Percentiles rank a stretch among this genome's conserved stretches.
Conservation (phyloP, 2,113 vertebrate genomes). For the Scomber colias region DNA sequence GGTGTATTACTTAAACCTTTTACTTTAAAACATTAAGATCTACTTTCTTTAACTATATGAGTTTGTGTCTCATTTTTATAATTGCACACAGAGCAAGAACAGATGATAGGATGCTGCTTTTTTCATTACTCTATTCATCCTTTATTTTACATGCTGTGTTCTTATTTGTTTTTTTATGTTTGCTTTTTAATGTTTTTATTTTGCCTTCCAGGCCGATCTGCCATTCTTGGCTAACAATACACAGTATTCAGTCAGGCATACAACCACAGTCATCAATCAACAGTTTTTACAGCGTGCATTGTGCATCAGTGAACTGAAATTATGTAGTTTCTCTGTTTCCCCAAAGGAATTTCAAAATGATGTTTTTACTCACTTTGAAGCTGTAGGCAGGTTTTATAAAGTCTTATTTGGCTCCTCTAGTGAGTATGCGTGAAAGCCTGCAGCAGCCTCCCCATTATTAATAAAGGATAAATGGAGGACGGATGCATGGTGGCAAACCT, state of each 20-base stretch:
- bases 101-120: too few species aligned
- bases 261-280: background rate
- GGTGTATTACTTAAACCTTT: background rate
- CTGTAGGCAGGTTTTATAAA: background rate
- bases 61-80: background rate
- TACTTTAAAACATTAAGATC: background rate
- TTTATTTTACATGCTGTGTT: too few species aligned
- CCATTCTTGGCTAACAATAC: background rate
- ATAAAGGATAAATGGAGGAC: conserved; percentile 49
- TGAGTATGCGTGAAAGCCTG: conserved; percentile 16
- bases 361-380: background rate
- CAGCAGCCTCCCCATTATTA: conserved; percentile 33
- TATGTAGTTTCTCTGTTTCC: background rate
- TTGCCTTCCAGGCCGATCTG: background rate
- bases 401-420: conserved; percentile 1
- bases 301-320: conserved; percentile 17
- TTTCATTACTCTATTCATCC: too few species aligned
- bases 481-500: conserved; percentile 33
- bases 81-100: too few species aligned
- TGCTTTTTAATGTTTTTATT: background rate
- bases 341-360: background rate
- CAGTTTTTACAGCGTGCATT: background rate
- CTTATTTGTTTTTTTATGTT: too few species aligned
- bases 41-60: background rate
- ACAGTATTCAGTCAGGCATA: background rate